phyloP scores from a whole-genome alignment of 2,888 invertebrate species.

The Agrochola circellaris region DNA sequence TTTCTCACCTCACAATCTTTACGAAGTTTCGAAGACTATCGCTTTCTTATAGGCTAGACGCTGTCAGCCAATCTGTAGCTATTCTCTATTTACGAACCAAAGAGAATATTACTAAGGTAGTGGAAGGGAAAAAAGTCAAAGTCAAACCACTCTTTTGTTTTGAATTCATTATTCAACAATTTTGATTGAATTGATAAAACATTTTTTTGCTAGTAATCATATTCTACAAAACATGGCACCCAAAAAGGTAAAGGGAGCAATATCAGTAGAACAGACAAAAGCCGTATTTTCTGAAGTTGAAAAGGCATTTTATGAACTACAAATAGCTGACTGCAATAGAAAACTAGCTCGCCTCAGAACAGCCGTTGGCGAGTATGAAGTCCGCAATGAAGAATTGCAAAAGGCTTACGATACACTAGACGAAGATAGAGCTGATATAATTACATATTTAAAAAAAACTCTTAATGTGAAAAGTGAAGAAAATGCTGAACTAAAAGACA shows the following conservation, averaged over 20 bases:
- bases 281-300: slow-evolving; percentile 92
- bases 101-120: not conserved
- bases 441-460: slow-evolving; percentile 94
- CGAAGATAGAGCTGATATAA: slow-evolving; percentile 96
- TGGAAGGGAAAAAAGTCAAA: slow-evolving; percentile 17
- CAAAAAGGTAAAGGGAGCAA: slow-evolving; percentile 81
- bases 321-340: slow-evolving; percentile 95
- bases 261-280: slow-evolving; percentile 73
- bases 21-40: too few species aligned
- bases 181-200: too few species aligned
- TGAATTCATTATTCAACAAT: too few species aligned
- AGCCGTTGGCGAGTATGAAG: slow-evolving; percentile 93
- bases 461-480: slow-evolving; percentile 93
- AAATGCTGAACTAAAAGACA: slow-evolving; percentile 92
- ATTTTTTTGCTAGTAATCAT: slow-evolving; percentile 14
- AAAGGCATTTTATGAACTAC: slow-evolving; percentile 94
- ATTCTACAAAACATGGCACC: slow-evolving; percentile 78
- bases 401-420: slow-evolving; percentile 92
- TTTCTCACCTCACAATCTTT: too few species aligned
- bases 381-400: slow-evolving; percentile 92
- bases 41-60: too few species aligned
- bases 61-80: too few species aligned
- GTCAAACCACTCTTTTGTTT: slow-evolving; percentile 20
- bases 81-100: not conserved
- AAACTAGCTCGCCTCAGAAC: slow-evolving; percentile 93